Evolutionary conservation across 2,113 vertebrate species (phyloP).

Genomic region (Cettia cetti): DNA sequence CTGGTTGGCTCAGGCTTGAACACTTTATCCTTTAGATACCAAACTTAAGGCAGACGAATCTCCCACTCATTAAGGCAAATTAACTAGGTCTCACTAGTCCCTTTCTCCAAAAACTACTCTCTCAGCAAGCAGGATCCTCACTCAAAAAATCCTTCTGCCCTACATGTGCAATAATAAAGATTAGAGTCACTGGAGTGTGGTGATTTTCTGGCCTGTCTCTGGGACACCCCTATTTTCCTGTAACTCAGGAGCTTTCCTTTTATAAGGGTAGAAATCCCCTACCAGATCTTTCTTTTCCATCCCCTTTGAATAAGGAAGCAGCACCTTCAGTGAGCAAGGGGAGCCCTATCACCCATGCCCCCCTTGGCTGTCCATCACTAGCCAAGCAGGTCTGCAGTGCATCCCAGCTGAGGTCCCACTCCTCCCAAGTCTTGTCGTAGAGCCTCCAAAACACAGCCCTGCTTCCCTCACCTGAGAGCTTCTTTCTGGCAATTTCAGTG

Average conservation of each 20-base stretch:
- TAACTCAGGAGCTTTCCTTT: not conserved
- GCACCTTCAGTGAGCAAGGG: not conserved
- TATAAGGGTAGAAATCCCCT: not conserved
- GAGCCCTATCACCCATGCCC: not conserved
- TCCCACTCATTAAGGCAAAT: not conserved
- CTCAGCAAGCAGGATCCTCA: not conserved
- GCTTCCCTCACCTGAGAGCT: not conserved
- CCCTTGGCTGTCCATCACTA: accelerated
- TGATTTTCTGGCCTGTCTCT: slow-evolving; percentile 35
- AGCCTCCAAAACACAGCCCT: not conserved
- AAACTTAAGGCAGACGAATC: not conserved
- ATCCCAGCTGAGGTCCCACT: not conserved
- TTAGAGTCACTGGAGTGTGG: not conserved
- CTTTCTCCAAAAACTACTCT: not conserved
- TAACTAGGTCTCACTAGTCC: not conserved
- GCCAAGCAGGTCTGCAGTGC: not conserved
- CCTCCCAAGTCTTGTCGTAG: not conserved
- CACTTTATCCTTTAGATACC: not conserved
- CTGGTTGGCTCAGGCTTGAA: not conserved
- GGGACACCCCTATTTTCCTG: slow-evolving; percentile 38
- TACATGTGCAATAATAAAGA: slow-evolving; percentile 36
- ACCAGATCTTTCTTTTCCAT: not conserved
- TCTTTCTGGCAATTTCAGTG: not conserved
- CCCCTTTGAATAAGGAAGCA: not conserved
- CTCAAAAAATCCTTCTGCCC: not conserved